A percentile compares a stretch with the other conserved stretches of the same genome.
Evolutionary conservation across 2,113 vertebrate genomes (phyloP).

Genomic region (Sebastes fasciatus): DNA sequence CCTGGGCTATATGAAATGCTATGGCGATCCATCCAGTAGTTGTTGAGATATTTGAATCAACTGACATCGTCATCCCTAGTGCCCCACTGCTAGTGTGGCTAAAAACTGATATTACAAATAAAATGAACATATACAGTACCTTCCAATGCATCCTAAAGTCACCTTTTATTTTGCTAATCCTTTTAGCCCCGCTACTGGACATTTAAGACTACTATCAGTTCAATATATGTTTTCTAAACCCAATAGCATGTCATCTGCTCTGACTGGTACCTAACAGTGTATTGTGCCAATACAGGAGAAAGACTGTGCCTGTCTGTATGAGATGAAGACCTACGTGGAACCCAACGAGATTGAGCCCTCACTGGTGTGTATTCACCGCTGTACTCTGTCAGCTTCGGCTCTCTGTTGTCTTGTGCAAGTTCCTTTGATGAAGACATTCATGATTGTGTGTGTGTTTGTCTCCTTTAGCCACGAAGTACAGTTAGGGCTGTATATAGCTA

Average conservation of each 20-base stretch:
- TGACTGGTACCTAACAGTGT: neutral
- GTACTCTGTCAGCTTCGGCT: neutral
- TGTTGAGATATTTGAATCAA: neutral
- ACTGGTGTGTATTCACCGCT: constrained; percentile 81
- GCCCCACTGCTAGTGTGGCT: neutral
- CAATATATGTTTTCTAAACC: neutral
- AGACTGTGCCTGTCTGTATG: constrained; percentile 90
- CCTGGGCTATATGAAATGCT: neutral
- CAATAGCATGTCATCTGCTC: neutral
- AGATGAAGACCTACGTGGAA: constrained; percentile 92
- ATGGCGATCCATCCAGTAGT: neutral
- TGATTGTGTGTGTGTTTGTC: constrained; percentile 37
- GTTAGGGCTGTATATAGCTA: constrained; percentile 93
- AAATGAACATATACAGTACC: neutral
- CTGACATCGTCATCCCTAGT: neutral
- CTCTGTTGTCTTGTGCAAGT: neutral
- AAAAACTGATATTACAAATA: neutral
- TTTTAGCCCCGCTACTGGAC: neutral
- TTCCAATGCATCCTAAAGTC: neutral
- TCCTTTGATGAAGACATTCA: neutral
- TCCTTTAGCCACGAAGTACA: constrained; percentile 88
- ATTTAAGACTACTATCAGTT: neutral
- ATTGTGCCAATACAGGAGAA: constrained; percentile 84
- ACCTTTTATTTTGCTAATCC: neutral
- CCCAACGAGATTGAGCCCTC: constrained; percentile 92